Evolutionary conservation across 2,888 invertebrate genomes (phyloP).

Genomic region (Phaonia tiefii): DNA sequence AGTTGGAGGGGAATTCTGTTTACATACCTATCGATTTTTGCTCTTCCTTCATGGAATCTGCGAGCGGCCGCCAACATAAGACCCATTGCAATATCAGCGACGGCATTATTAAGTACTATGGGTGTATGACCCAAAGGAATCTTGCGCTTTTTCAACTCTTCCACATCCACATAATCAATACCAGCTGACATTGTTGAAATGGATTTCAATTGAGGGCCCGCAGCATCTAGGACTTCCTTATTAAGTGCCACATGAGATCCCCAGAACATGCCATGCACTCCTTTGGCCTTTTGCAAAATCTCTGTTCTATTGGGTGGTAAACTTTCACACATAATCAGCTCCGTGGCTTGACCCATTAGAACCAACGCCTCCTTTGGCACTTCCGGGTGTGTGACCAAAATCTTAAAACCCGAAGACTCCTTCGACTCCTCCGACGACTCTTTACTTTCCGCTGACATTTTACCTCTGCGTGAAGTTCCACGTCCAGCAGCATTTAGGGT

Average conservation of each 20-base stretch:
- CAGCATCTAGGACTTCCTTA: constrained; percentile 77
- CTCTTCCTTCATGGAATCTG: constrained; percentile 88
- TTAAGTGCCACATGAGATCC: constrained; percentile 74
- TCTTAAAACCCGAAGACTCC: constrained; percentile 79
- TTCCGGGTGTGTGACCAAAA: constrained; percentile 87
- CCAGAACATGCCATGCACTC: constrained; percentile 79
- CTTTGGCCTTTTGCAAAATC: constrained; percentile 76
- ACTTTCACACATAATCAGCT: constrained; percentile 74
- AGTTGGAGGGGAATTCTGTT: neutral
- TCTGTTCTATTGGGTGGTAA: constrained; percentile 75
- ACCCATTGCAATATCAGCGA: constrained; percentile 91
- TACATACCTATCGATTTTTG: constrained; percentile 82
- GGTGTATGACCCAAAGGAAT: constrained; percentile 92
- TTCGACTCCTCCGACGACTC: constrained; percentile 5
- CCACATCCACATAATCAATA: constrained; percentile 89
- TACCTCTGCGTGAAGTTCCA: constrained; percentile 20
- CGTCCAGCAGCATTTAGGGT: constrained; percentile 18
- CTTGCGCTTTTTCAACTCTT: constrained; percentile 85
- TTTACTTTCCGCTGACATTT: constrained; percentile 40
- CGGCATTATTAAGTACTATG: constrained; percentile 86
- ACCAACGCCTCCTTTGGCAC: constrained; percentile 85
- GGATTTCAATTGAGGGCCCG: constrained; percentile 86
- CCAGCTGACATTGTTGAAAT: constrained; percentile 94
- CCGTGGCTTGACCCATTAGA: constrained; percentile 82
- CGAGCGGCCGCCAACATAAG: constrained; percentile 88